Conservation (phyloP, 2,888 invertebrate genomes). For the Heteromyza rotundicornis region DNA sequence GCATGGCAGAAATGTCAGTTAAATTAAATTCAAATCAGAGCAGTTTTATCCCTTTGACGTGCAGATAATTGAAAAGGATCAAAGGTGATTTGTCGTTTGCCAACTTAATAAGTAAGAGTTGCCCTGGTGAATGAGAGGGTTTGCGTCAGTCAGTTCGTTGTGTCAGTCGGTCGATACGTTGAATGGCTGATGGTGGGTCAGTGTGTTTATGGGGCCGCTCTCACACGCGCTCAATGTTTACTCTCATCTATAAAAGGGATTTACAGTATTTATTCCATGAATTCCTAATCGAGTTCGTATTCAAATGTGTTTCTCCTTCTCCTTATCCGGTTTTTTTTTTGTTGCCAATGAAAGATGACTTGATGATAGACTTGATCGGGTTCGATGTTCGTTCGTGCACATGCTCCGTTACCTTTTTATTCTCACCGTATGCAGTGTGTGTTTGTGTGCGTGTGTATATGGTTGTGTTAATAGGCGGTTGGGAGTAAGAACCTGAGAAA, state of each 20-base stretch:
- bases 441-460: not conserved
- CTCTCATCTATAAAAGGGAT: not conserved
- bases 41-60: slow-evolving; percentile 38
- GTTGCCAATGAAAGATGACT: no score
- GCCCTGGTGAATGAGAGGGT: not conserved
- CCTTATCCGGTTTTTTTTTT: no score
- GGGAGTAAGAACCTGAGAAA: no score
- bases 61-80: slow-evolving; percentile 42
- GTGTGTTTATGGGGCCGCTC: slow-evolving; percentile 24
- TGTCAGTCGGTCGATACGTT: not conserved
- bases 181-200: not conserved
- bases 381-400: no score
- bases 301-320: slow-evolving; percentile 15
- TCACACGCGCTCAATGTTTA: not conserved
- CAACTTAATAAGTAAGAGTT: slow-evolving; percentile 16
- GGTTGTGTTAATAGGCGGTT: not conserved
- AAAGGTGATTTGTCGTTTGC: slow-evolving; percentile 34
- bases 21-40: slow-evolving; percentile 53
- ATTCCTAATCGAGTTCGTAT: slow-evolving; percentile 18
- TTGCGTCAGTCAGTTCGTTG: no score
- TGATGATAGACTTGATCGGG: no score
- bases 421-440: not conserved
- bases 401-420: not conserved
- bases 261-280: slow-evolving; percentile 18
- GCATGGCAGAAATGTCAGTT: slow-evolving; percentile 39